Conservation (phyloP, 2,113 vertebrate genomes). For the Melanerpes aurifrons region DNA sequence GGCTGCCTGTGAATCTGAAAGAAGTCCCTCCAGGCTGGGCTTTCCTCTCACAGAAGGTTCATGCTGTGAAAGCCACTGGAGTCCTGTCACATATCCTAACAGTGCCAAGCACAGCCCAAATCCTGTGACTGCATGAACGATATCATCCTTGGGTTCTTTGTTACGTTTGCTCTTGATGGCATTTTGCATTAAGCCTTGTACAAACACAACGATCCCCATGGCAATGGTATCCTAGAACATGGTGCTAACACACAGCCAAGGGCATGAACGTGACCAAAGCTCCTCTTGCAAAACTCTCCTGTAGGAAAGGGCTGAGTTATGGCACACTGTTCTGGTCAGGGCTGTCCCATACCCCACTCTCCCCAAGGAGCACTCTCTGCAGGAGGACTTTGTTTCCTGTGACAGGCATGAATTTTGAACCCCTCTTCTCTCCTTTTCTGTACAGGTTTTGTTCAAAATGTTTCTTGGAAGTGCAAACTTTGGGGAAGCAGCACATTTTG, state of each 20-base stretch:
- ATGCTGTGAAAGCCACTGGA: neutral
- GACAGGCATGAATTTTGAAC: neutral
- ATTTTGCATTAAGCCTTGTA: neutral
- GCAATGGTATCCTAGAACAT: too few relatives aligned
- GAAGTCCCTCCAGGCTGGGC: neutral
- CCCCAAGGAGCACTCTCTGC: neutral
- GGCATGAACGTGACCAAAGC: neutral
- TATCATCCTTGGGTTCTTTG: neutral
- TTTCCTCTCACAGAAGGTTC: neutral
- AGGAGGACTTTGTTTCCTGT: neutral
- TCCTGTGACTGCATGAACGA: neutral
- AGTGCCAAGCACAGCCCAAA: neutral
- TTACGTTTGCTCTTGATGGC: rapidly evolving
- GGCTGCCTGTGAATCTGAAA: neutral
- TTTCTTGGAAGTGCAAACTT: slow-evolving; percentile 96
- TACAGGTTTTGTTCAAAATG: slow-evolving; percentile 98
- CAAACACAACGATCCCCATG: rapidly evolving
- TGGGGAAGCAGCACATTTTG: slow-evolving; percentile 94
- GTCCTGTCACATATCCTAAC: neutral
- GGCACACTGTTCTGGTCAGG: neutral
- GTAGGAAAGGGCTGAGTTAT: neutral
- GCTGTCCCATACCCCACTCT: neutral
- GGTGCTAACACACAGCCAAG: neutral
- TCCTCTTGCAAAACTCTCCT: neutral
- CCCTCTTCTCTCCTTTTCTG: neutral